Evolutionary conservation across 2,888 invertebrate genomes (phyloP), one percentile per base, ranked within the genome.

Genomic region (Ormyrus pomaceus): DNA sequence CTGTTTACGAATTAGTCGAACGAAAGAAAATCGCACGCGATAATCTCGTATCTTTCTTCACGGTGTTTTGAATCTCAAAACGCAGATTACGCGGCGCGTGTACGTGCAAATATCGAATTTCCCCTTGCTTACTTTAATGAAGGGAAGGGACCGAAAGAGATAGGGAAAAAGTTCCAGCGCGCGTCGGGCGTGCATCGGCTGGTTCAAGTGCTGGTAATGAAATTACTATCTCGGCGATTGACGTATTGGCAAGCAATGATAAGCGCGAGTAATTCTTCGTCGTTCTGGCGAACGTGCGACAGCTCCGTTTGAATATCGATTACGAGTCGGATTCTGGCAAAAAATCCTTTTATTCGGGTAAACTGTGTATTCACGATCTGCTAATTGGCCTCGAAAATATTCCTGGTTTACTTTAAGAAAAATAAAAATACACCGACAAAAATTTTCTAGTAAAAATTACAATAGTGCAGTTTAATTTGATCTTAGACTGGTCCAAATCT

Each of bases 211-310:
- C 74, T 2, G 59, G 34, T 68, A 75, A 75, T 75, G 68, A 53
- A 68, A 75, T 66, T 75, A 68, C 53, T 46, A 13, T 46, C 48
- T 6, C 45, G 6, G 34, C 7, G 13, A 61, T 58, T 75, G 59
- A 68, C 65, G 66, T 59, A 75, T 68, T 68, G 75, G 59, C 75
- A 61, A 65, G 34, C 48, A 7, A n/a, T 7, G 73, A 73, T 73
- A 73, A 73, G 64, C 64, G 61, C 34, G 64, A 2, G 19, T 65
- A 65, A 6, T 11, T 62, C 11, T 62, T 34, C 34, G 34, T 34
- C 34, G 34, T 34, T 34, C 34, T 34, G 34, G 19, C 1, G 34
- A 34, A 34, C 34, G 34, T 4, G 34, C 34, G 34, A 4, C 34
- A 34, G 34, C 34, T 34, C 34, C 34, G 34, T 0, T 34, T 34